Evolutionary conservation across 2,888 invertebrate genomes (phyloP).

Genomic region (Drosophila affinis): DNA sequence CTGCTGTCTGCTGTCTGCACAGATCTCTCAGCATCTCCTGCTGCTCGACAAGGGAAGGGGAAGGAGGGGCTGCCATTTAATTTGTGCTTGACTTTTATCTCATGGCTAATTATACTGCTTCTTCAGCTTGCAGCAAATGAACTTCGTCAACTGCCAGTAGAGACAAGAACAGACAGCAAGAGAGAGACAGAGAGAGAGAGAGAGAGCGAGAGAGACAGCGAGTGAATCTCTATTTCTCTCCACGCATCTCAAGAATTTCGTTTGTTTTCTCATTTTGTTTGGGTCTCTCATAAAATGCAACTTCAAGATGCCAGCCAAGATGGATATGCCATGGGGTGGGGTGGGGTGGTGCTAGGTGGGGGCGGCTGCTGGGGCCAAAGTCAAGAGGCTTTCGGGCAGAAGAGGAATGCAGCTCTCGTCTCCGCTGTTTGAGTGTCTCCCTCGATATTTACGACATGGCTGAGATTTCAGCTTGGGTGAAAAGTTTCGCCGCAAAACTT

Average conservation of each 20-base stretch:
- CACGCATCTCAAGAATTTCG: conserved; percentile 7
- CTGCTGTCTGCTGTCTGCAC: not conserved
- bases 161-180: not conserved
- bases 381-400: not conserved
- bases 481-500: conserved; percentile 45
- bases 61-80: conserved; percentile 29
- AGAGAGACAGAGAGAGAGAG: not conserved
- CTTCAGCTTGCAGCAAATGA: conserved; percentile 38
- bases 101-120: conserved; percentile 41
- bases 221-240: not conserved
- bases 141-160: conserved; percentile 24
- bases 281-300: conserved; percentile 46
- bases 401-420: conserved; percentile 22
- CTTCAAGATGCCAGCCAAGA: conserved; percentile 26
- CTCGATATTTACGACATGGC: conserved; percentile 51
- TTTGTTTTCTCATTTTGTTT: conserved; percentile 36
- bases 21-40: conserved; percentile 12
- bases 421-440: conserved; percentile 36
- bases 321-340: not conserved
- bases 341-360: not conserved
- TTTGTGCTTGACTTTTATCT: conserved; percentile 39
- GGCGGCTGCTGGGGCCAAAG: too few relatives aligned
- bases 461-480: conserved; percentile 47
- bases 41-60: too few relatives aligned
- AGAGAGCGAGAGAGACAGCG: not conserved